Base-by-base conservation (phyloP, 2,888 invertebrate genomes). In the Keiferia lycopersicella region DNA sequence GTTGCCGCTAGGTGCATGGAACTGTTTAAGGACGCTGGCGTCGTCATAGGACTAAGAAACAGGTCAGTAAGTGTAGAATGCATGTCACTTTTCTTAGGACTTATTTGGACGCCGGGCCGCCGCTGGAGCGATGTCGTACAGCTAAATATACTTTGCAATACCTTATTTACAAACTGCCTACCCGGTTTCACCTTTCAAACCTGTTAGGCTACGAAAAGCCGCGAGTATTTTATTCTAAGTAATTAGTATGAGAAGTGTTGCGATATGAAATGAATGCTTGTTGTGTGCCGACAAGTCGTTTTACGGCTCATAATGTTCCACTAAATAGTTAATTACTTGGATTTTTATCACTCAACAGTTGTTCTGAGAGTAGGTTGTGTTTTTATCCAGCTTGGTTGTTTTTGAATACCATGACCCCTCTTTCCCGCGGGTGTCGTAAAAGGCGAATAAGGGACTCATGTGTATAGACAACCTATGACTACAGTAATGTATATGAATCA, bases 81-180 rank as follows among this genome's bases (percentile, higher is more conserved):
- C 76, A 75, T 83, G 82, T 80, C 76, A 75, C n/a, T 50, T 59
- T 53, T 53, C 57, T 57, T 81, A 86, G 83, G 77, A 88, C 90
- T 84, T 87, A 90, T 88, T 90, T 88, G 86, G 90, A 75, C 74
- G 77, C 83, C 82, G 78, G 81, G 82, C 77, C 74, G 71, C 66
- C 69, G 70, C 71, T 84, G 76, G 79, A 81, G 82, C 71, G 81
- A 83, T 86, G 79, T 86, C 86, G 77, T 75, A 76, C 86, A 72
- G 81, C 83, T 73, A 75, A 76, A 75, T 78, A 76, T 71, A 71
- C 67, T 65, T 68, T 63, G 65, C 67, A 68, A 69, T 72, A 69
- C 66, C 69, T 68, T 64, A 67, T 69, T 64, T 62, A 67, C 61
- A 61, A 64, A 63, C 64, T 70, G 61, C 69, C 70, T 20, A 53